A percentile compares a stretch with the other conserved stretches of the same genome.
Evolutionary conservation across 2,113 vertebrate species (phyloP).

Genomic region (Laticauda colubrina): DNA sequence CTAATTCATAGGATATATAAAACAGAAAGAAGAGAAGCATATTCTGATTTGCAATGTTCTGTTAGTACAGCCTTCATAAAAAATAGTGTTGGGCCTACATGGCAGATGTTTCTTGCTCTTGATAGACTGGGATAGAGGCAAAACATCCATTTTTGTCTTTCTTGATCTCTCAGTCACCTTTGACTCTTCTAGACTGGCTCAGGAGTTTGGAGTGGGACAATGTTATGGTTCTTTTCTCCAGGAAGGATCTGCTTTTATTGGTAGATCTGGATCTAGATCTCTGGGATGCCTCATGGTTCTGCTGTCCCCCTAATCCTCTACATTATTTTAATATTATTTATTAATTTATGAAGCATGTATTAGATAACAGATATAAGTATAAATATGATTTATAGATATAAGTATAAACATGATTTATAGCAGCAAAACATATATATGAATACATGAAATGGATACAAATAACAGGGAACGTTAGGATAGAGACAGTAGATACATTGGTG

Average conservation of each 20-base stretch:
- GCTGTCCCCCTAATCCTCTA: not conserved
- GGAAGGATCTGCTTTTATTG: not conserved
- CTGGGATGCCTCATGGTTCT: not conserved
- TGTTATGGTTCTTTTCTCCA: not conserved
- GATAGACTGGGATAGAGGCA: not conserved
- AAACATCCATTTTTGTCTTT: not conserved
- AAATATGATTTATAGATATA: too few relatives aligned
- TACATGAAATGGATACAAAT: too few relatives aligned
- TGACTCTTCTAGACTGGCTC: not conserved
- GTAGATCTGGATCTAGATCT: not conserved
- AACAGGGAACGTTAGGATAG: too few relatives aligned
- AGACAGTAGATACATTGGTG: too few relatives aligned
- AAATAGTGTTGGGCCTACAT: not conserved
- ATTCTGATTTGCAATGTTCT: not conserved
- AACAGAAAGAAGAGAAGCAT: not conserved
- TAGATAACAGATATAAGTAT: too few relatives aligned
- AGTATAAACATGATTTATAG: too few relatives aligned
- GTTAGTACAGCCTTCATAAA: not conserved
- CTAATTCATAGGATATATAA: not conserved
- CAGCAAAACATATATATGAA: too few relatives aligned
- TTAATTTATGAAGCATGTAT: too few relatives aligned
- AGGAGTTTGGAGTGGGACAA: not conserved
- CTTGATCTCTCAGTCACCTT: not conserved
- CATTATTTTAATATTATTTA: not conserved
- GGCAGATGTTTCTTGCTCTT: not conserved